Base-by-base conservation (phyloP, 2,888 invertebrate species). In the Hirtodrosophila alboralis region DNA sequence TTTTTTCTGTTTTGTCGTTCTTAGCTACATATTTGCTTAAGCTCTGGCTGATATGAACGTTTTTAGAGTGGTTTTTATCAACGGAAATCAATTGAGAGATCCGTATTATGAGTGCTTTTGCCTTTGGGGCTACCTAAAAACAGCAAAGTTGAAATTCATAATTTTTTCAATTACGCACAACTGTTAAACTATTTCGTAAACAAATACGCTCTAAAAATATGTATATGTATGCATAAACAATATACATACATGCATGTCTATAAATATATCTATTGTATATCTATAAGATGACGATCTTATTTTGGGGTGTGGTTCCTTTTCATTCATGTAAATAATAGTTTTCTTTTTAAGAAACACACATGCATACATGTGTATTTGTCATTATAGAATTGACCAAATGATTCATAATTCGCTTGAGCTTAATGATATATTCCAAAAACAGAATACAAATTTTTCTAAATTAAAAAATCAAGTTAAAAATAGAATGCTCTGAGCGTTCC, bases 41-140 rank as follows among this genome's bases (percentile, higher is more conserved):
- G 18, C 31, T 26, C 28, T 26, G 16, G 4, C 33, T 51, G 49
- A 56, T 62, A 33, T 48, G 9, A 16, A 18, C 31, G 21, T 27
- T 34, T 49, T 28, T 70, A 12, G 33, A 68, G 48, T 53, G 44
- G 40, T 31, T 30, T 13, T 59, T 60, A 75, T 62, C 64, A 69
- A 37, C 61, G 84, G 59, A 79, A 76, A 83, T 54, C 75, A 66
- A 75, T 80, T 52, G 51, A 48, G 34, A 57, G 67, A 45, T 72
- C 52, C 56, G 31, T 34, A 31, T 27, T 49, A 53, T 41, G 13
- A 37, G 16, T 37, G 54, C n/a, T n/a, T n/a, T n/a, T n/a, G n/a
- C n/a, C n/a, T n/a, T n/a, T n/a, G n/a, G n/a, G n/a, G n/a, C n/a
- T n/a, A n/a, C n/a, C n/a, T n/a, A 10, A 31, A 30, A 36, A 21